A percentile compares a stretch with the other conserved stretches of the same genome.
phyloP scores from a whole-genome alignment of 35 echinoderm and acorn worm genomes.

The Lytechinus variegatus region DNA sequence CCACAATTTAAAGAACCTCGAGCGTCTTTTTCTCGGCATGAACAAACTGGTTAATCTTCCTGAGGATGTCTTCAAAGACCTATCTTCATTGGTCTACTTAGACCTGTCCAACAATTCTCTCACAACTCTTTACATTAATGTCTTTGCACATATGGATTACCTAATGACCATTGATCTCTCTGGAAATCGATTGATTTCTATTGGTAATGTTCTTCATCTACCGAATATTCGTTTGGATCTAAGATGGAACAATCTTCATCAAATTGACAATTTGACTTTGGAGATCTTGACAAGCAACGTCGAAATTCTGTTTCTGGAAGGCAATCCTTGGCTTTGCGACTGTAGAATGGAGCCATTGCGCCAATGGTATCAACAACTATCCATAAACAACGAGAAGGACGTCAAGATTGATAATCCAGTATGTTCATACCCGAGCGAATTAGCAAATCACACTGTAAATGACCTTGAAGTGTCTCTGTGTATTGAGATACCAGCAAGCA shows the following conservation, averaged over 20 bases:
- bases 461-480: not conserved
- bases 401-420: not conserved
- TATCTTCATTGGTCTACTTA: not conserved
- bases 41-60: constrained; percentile 5
- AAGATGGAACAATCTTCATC: not conserved
- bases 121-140: not conserved
- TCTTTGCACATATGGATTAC: not conserved
- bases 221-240: not conserved
- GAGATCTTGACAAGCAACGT: not conserved
- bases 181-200: not conserved
- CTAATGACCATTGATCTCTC: not conserved
- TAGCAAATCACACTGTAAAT: not conserved
- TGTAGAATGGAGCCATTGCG: not conserved
- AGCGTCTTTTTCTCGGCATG: constrained; percentile 18
- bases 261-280: not conserved
- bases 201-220: not conserved
- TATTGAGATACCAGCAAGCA: not conserved
- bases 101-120: not conserved
- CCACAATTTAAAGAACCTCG: not conserved
- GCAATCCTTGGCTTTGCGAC: constrained; percentile 2
- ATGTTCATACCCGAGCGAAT: not conserved
- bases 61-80: constrained; percentile 6
- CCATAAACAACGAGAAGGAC: not conserved
- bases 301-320: not conserved
- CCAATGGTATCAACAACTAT: constrained; percentile 5